phyloP scores from a whole-genome alignment of 2,888 invertebrate genomes.

The Cryptocheilus praepositus region DNA sequence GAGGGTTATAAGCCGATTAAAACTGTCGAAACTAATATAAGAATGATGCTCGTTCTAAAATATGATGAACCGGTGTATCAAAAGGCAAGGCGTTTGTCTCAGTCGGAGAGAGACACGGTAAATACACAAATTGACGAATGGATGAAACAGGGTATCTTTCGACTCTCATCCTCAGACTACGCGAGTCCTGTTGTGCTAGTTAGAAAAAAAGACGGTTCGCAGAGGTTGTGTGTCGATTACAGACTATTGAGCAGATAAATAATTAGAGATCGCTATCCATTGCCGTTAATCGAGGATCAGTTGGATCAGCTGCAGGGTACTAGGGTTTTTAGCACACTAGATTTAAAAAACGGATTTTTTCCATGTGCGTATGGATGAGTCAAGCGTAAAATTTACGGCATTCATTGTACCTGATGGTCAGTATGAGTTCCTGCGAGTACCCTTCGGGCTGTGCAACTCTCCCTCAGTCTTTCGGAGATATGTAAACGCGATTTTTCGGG shows the following conservation, averaged over 20 bases:
- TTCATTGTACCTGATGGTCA: slow-evolving; percentile 39
- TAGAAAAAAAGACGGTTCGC: too few species aligned
- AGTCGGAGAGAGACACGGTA: background rate
- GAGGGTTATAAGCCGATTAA: too few species aligned
- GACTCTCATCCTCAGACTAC: background rate
- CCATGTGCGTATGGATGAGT: slow-evolving; percentile 48
- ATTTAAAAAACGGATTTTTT: slow-evolving; percentile 46
- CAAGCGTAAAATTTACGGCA: slow-evolving; percentile 52
- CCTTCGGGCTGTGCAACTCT: slow-evolving; percentile 31
- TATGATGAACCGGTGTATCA: background rate
- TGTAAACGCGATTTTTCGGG: slow-evolving; percentile 17
- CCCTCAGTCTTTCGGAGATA: slow-evolving; percentile 43
- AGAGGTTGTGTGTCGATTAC: too few species aligned
- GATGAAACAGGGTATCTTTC: background rate
- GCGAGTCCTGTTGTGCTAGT: background rate
- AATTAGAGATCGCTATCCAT: background rate
- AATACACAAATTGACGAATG: background rate
- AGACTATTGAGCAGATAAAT: too few species aligned
- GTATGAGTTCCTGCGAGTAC: slow-evolving; percentile 43
- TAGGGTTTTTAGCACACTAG: background rate
- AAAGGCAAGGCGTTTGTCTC: background rate
- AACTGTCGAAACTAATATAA: background rate
- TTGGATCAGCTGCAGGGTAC: background rate
- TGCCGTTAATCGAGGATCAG: slow-evolving; percentile 2
- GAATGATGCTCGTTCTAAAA: background rate